Conservation (phyloP, 1,140 invertebrate genomes). For the Reticulitermes speratus region DNA sequence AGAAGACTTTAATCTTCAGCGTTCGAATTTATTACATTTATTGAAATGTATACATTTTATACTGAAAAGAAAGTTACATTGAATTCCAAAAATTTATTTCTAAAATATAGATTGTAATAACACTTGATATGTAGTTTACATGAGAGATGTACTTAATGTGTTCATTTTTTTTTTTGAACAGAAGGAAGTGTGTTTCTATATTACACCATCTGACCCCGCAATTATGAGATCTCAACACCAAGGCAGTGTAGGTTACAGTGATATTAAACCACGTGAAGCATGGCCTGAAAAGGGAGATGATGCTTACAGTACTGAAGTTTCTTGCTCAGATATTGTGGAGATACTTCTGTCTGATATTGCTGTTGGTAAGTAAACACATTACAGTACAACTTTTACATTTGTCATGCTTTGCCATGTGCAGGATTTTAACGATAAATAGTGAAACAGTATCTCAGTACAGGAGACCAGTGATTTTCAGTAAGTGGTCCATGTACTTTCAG, state of each 20-base stretch:
- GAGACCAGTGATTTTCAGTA: too few species aligned
- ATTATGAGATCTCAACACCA: conserved; percentile 37
- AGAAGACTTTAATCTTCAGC: too few species aligned
- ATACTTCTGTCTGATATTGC: conserved; percentile 43
- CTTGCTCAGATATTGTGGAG: conserved; percentile 45
- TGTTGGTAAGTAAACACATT: conserved; percentile 44
- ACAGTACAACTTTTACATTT: not conserved
- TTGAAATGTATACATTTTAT: too few species aligned
- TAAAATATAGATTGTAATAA: not conserved
- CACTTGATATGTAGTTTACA: not conserved
- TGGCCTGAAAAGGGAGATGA: conserved; percentile 38
- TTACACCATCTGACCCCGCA: conserved; percentile 45
- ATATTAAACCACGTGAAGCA: not conserved
- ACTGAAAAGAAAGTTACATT: too few species aligned
- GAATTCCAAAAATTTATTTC: not conserved
- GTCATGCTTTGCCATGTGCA: too few species aligned
- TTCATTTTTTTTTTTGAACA: conserved; percentile 37
- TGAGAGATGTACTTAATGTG: not conserved
- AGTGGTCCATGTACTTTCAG: too few species aligned
- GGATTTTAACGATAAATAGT: too few species aligned
- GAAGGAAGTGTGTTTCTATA: conserved; percentile 48
- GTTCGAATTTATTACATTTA: too few species aligned
- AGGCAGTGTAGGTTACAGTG: not conserved
- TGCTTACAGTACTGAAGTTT: conserved; percentile 41
- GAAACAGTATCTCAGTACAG: too few species aligned